Conservation (phyloP, 2,113 vertebrate genomes). For the Typhlomys cinereus region DNA sequence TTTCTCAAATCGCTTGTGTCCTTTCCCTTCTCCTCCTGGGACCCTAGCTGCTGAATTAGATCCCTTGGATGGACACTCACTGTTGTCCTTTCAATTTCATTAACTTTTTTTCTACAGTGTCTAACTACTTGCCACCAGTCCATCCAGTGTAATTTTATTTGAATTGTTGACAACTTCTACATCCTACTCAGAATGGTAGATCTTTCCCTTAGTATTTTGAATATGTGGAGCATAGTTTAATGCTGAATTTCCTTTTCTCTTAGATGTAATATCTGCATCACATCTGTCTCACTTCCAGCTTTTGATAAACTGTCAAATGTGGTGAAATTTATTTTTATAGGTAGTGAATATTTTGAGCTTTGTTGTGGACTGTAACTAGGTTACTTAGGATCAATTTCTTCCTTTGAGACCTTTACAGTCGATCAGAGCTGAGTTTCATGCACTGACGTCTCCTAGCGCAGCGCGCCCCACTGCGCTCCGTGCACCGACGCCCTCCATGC, state of each 20-base stretch:
- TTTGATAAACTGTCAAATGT: conserved; percentile 24
- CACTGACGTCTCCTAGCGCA: not conserved
- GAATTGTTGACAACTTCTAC: not conserved
- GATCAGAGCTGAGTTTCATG: conserved; percentile 8
- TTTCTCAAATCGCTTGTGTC: conserved; percentile 11
- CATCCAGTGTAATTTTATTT: conserved; percentile 39
- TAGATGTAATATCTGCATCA: conserved; percentile 17
- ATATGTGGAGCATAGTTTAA: conserved; percentile 1
- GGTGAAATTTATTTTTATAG: conserved; percentile 60
- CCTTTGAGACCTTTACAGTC: conserved; percentile 31
- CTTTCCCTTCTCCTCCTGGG: not conserved
- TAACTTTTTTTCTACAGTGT: not conserved
- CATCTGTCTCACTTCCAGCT: conserved; percentile 14
- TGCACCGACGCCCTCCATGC: not conserved
- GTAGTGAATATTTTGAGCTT: conserved; percentile 56
- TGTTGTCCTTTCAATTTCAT: conserved; percentile 33
- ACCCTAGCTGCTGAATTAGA: not conserved
- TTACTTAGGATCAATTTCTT: conserved; percentile 52
- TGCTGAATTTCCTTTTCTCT: not conserved
- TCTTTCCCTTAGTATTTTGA: conserved; percentile 37
- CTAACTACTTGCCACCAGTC: conserved; percentile 43
- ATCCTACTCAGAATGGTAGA: not conserved
- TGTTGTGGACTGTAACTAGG: conserved; percentile 51
- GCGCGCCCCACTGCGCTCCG: not conserved
- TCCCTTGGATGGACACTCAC: not conserved